phyloP scores from a whole-genome alignment of 1,140 invertebrate genomes.

The Apis dorsata region DNA sequence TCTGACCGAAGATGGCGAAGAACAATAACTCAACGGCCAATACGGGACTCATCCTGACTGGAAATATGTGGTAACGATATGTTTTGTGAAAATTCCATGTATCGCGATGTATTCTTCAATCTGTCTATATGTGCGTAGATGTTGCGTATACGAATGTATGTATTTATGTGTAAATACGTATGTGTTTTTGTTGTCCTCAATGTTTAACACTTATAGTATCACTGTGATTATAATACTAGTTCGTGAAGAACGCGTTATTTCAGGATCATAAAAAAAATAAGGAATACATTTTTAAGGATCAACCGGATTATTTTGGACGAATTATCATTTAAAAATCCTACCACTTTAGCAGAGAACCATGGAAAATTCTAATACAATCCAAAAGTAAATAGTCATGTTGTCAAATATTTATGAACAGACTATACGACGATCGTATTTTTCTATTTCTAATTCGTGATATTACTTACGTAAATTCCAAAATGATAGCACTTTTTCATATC shows the following conservation, averaged over 20 bases:
- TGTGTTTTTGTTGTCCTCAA: slow-evolving; percentile 6
- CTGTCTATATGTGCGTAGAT: slow-evolving; percentile 13
- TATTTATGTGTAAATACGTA: slow-evolving; percentile 15
- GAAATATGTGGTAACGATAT: slow-evolving; percentile 82
- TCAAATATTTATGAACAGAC: slow-evolving; percentile 13
- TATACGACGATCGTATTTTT: background rate
- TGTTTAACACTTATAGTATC: slow-evolving; percentile 3
- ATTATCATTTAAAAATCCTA: background rate
- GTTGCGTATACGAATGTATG: background rate
- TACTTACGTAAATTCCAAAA: slow-evolving; percentile 45
- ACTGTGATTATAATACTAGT: slow-evolving; percentile 4
- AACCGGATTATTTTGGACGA: background rate
- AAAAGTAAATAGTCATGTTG: slow-evolving; percentile 16
- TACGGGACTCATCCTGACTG: slow-evolving; percentile 93
- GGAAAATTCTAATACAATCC: background rate
- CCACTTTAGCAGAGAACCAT: background rate
- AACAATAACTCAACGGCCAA: slow-evolving; percentile 98
- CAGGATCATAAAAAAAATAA: background rate
- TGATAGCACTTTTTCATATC: background rate
- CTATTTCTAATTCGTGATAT: background rate
- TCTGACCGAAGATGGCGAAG: slow-evolving; percentile 99
- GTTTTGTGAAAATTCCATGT: slow-evolving; percentile 55
- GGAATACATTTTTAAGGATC: slow-evolving; percentile 8
- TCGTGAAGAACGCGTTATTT: background rate
- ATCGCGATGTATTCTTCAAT: slow-evolving; percentile 34